Percentiles rank a stretch among this genome's conserved stretches.
These are phyloP conservation scores for Panzeria rudis DNA, from an alignment of 2,888 invertebrate species.

Conservation along the genomic window DNA sequence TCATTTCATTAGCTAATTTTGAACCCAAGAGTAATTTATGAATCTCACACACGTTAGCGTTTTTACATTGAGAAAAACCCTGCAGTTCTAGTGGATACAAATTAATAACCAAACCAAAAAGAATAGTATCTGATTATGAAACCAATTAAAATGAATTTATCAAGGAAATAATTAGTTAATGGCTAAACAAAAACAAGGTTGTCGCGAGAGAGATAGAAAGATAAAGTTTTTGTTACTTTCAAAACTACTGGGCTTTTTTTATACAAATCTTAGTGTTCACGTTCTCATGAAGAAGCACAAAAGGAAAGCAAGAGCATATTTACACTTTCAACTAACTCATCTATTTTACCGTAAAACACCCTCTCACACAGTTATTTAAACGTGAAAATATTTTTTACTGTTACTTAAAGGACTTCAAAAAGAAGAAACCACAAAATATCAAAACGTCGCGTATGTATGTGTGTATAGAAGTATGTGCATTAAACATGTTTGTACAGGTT, in stretches of 20 bases:
- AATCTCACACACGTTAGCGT: neutral
- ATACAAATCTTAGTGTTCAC: neutral
- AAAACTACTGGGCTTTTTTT: neutral
- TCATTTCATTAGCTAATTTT: neutral
- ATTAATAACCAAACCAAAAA: neutral
- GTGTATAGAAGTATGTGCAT: no score
- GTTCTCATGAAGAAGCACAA: neutral
- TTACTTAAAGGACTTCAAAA: neutral
- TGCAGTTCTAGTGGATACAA: slow-evolving; percentile 5
- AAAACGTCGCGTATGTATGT: no score
- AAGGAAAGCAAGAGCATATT: neutral
- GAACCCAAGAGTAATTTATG: neutral
- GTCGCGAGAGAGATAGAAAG: neutral
- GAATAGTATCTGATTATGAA: no score
- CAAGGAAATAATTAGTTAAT: no score
- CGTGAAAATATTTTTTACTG: neutral
- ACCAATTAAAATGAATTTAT: no score
- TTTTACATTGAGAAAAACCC: neutral
- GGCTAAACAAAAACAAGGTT: no score
- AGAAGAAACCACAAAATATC: no score
- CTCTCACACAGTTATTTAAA: neutral
- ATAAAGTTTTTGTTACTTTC: neutral
- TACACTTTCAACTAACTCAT: neutral
- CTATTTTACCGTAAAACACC: neutral
- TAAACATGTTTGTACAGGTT: no score